A percentile compares a stretch with the other conserved stretches of the same genome.
Evolutionary conservation across 2,113 vertebrate species (phyloP).

Genomic region (Oryctolagus cuniculus): mOryCun1.1 NC_091437.1:49616501-49617000

Average conservation of each 20-base stretch:
- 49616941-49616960: slow-evolving; percentile 51
- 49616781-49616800: not conserved
- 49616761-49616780: not conserved
- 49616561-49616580: not conserved
- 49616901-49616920: slow-evolving; percentile 1
- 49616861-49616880: slow-evolving; percentile 41
- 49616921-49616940: not conserved
- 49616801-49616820: not conserved
- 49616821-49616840: not conserved
- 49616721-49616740: not conserved
- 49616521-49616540: not conserved
- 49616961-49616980: slow-evolving; percentile 56
- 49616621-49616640: not conserved
- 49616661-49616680: not conserved
- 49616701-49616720: not conserved
- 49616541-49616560: not conserved
- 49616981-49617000: slow-evolving; percentile 45
- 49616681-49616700: not conserved
- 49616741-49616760: not conserved
- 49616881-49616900: slow-evolving; percentile 46
- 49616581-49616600: not conserved
- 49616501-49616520: not conserved
- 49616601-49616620: not conserved
- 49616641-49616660: not conserved
- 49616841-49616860: not conserved